phyloP scores from a whole-genome alignment of 1,140 invertebrate genomes.

The Drosophila subpulchrella region DNA sequence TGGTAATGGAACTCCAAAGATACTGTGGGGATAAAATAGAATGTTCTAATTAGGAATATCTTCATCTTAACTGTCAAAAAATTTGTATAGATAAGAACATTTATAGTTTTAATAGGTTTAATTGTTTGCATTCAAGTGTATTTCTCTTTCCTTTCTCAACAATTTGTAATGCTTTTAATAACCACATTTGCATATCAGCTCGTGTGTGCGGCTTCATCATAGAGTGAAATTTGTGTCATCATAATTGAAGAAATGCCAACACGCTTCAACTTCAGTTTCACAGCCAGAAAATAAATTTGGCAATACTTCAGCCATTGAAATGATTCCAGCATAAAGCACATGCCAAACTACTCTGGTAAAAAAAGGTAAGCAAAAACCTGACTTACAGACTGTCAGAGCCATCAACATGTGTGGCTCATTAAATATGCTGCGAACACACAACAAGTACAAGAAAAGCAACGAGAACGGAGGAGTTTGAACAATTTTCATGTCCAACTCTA shows the following conservation, averaged over 20 bases:
- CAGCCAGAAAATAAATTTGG: constrained; percentile 55
- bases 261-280: constrained; percentile 38
- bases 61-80: no score
- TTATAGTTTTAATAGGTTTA: background rate
- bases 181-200: constrained; percentile 35
- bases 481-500: constrained; percentile 80
- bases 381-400: constrained; percentile 47
- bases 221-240: constrained; percentile 69
- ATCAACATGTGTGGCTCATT: constrained; percentile 72
- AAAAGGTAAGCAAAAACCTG: constrained; percentile 23
- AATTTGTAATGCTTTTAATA: constrained; percentile 27
- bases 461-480: constrained; percentile 54
- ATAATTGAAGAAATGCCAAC: constrained; percentile 48
- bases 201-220: constrained; percentile 11
- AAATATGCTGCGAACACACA: constrained; percentile 71
- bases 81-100: no score
- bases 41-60: no score
- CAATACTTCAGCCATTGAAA: constrained; percentile 42
- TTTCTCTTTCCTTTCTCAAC: constrained; percentile 4
- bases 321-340: constrained; percentile 39
- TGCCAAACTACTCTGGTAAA: constrained; percentile 27
- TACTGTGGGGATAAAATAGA: no score
- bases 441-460: constrained; percentile 37
- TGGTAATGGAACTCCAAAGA: no score
- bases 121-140: constrained; percentile 1